A percentile compares a stretch with the other conserved stretches of the same genome.
Conservation (phyloP, 1,140 invertebrate species). For the Macrotrachela quadricornifera region DNA sequence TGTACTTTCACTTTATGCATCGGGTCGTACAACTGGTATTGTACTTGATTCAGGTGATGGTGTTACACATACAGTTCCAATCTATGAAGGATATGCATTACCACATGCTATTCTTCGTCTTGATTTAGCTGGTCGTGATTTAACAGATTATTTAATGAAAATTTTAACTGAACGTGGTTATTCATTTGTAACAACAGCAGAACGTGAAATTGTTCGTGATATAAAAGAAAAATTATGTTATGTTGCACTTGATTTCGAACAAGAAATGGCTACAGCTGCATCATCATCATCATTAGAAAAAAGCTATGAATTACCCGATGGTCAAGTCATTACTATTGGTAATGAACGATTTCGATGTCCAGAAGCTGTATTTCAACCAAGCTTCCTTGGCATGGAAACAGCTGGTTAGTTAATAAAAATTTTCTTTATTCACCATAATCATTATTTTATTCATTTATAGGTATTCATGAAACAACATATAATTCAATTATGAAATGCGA, state of each 20-base stretch:
- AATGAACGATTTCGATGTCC: slow-evolving; percentile 86
- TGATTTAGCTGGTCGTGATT: slow-evolving; percentile 71
- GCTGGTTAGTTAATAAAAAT: slow-evolving; percentile 17
- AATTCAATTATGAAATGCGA: slow-evolving; percentile 74
- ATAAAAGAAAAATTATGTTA: slow-evolving; percentile 63
- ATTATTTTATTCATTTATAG: slow-evolving; percentile 7
- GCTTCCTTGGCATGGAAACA: slow-evolving; percentile 1
- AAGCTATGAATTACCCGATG: slow-evolving; percentile 75
- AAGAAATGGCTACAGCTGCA: slow-evolving; percentile 79
- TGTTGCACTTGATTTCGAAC: slow-evolving; percentile 69
- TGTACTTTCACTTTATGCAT: slow-evolving; percentile 69
- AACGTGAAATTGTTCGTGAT: slow-evolving; percentile 8
- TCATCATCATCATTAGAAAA: slow-evolving; percentile 65
- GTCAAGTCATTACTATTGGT: slow-evolving; percentile 78
- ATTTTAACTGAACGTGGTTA: slow-evolving; percentile 86
- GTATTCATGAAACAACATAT: slow-evolving; percentile 23
- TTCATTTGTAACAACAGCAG: slow-evolving; percentile 63
- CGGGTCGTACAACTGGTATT: slow-evolving; percentile 80
- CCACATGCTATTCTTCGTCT: slow-evolving; percentile 59
- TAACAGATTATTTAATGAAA: slow-evolving; percentile 88
- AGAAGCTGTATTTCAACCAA: slow-evolving; percentile 65
- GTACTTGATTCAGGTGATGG: slow-evolving; percentile 75
- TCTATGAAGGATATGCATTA: slow-evolving; percentile 62
- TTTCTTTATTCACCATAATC: no score
- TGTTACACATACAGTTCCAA: slow-evolving; percentile 78